Conservation (phyloP, 2,888 invertebrate genomes). For the Drosophila anceps region DNA sequence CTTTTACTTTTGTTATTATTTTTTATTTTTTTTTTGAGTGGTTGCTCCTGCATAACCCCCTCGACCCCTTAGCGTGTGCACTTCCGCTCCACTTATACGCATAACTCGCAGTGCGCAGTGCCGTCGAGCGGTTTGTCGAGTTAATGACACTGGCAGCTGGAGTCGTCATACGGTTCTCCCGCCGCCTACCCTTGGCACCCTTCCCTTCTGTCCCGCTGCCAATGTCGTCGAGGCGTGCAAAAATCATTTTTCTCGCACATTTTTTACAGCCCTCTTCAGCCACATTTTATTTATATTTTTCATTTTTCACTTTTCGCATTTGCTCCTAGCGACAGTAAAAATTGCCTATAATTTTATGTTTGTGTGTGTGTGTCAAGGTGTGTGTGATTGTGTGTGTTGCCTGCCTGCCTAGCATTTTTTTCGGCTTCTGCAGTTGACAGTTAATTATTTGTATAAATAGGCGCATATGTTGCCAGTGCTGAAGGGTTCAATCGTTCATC, state of each 20-base stretch:
- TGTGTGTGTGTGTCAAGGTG: constrained; percentile 52
- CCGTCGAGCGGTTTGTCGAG: constrained; percentile 73
- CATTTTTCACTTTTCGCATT: constrained; percentile 68
- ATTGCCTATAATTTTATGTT: constrained; percentile 64
- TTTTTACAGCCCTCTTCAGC: constrained; percentile 59
- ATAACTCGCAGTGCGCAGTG: constrained; percentile 61
- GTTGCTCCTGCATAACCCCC: constrained; percentile 2
- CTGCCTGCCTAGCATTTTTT: constrained; percentile 30
- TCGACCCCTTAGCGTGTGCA: constrained; percentile 38
- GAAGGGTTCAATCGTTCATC: constrained; percentile 58
- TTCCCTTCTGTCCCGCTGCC: constrained; percentile 39
- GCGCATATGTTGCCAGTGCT: constrained; percentile 59
- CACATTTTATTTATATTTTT: constrained; percentile 66
- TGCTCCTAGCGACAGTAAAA: constrained; percentile 42
- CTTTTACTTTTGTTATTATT: constrained; percentile 1
- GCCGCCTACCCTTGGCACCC: constrained; percentile 1
- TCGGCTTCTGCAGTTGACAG: constrained; percentile 68
- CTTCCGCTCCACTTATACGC: constrained; percentile 78
- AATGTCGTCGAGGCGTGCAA: constrained; percentile 73
- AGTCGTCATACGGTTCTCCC: constrained; percentile 29
- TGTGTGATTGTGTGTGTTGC: constrained; percentile 7
- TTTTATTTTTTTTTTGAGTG: constrained; percentile 23
- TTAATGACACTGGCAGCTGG: constrained; percentile 78
- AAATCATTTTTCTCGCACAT: constrained; percentile 77
- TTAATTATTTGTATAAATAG: constrained; percentile 76